Evolutionary conservation across 1,140 invertebrate species (phyloP), one percentile per base, ranked within the genome.

Genomic region (Panagrolaimus sp.): DNA sequence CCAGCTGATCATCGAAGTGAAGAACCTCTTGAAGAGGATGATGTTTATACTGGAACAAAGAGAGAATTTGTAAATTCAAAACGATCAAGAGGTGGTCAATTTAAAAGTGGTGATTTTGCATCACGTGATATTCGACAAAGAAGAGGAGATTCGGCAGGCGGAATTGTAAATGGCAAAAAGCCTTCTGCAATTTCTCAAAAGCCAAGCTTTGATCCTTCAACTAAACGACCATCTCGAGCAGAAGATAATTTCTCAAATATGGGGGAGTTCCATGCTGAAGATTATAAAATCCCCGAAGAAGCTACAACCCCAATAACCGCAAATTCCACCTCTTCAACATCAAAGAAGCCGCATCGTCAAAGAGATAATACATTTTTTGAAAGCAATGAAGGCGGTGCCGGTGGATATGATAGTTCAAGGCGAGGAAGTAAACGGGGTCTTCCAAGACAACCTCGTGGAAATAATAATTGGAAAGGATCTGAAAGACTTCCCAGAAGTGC

Each of bases 201-300:
- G 32, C 32, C 32, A 7, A 38, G 2, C 2, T 38, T 38, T 38
- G 32, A 38, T 38, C 2, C 32, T 4, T 7, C 32, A 38, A 2
- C 32, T 4, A 38, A 38, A 38, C 32, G 32, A 2, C 7, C 32
- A 38, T 38, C 32, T 38, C 32, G 32, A 4, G 32, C 32, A 4
- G 65, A 65, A 45, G 76, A 77, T 69, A 81, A 67, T 52, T 77
- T 77, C 48, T 80, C 76, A 38, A 77, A 77, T 55, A 81, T 77
- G 73, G 76, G 78, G 55, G 76, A 81, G 48, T 77, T 77, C 52
- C 76, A 77, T 67, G 76, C 78, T 12, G 76, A 77, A 38, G 76
- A 77, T 62, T 78, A 78, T 63, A 64, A 63, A 44, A 69, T 67
- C 38, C 43, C 63, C 5, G 45, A 77, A 32, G 44, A 32, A 38